A percentile compares a stretch with the other conserved stretches of the same genome.
Conservation (phyloP, 2,113 vertebrate species). For the Chiloscyllium plagiosum region DNA sequence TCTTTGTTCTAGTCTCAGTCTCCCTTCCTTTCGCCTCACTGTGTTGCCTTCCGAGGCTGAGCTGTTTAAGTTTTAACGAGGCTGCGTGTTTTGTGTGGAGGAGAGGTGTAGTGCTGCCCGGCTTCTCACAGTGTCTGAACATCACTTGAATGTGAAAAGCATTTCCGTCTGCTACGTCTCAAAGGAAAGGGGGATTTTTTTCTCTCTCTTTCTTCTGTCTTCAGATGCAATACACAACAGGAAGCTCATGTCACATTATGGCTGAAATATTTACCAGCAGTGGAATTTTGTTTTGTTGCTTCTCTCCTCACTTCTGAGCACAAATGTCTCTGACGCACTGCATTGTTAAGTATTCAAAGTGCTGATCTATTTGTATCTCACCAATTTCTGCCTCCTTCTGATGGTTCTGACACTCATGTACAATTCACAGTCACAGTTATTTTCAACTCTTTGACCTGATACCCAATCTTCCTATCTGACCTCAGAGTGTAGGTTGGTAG, state of each 20-base stretch:
- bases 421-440: background rate
- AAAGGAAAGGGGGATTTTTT: background rate
- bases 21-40: background rate
- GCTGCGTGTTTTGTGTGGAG: background rate
- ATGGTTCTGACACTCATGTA: background rate
- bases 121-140: background rate
- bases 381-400: background rate
- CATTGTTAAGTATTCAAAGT: background rate
- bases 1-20: background rate
- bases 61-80: background rate
- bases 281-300: too few species aligned
- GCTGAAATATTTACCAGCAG: background rate
- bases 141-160: constrained; percentile 17
- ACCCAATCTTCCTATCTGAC: background rate
- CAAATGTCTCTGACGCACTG: too few species aligned
- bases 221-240: constrained; percentile 7
- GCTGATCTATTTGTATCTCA: background rate
- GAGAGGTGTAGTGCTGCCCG: background rate
- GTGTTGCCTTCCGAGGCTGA: constrained; percentile 2
- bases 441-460: background rate
- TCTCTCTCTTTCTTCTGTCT: background rate
- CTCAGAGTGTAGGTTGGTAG: background rate
- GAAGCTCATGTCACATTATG: background rate
- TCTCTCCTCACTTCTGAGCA: background rate
- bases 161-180: constrained; percentile 19